phyloP scores from a whole-genome alignment of 2,113 vertebrate genomes.

The Hemibagrus wyckioides region DNA sequence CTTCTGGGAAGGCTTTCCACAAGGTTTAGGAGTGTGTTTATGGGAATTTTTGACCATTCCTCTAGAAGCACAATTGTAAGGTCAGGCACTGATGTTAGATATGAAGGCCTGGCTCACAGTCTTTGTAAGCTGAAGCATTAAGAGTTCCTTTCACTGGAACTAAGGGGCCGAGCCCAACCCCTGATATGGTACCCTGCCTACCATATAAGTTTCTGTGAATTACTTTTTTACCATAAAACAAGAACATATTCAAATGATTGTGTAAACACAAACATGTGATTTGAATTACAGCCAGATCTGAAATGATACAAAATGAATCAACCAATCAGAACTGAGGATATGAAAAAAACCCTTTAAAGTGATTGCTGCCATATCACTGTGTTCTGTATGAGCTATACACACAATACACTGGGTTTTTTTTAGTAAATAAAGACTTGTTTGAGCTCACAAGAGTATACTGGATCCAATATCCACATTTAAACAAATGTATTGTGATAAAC shows the following conservation, averaged over 20 bases:
- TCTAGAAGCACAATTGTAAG: too few species aligned
- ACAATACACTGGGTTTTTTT: too few species aligned
- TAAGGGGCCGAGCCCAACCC: too few species aligned
- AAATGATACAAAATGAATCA: neutral
- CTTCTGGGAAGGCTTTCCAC: too few species aligned
- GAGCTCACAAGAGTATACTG: neutral
- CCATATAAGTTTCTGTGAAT: neutral
- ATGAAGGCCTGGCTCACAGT: too few species aligned
- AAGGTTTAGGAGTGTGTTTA: too few species aligned
- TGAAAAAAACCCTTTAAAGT: neutral
- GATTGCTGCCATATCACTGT: neutral
- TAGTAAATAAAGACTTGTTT: neutral
- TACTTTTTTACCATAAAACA: neutral
- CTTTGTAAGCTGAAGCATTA: too few species aligned
- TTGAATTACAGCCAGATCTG: neutral
- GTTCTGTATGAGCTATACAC: neutral
- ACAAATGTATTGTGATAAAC: too few species aligned
- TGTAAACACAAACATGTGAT: neutral
- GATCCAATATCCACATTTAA: neutral
- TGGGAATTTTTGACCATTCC: too few species aligned
- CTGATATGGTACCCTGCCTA: too few species aligned
- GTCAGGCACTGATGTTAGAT: too few species aligned
- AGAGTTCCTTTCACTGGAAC: too few species aligned
- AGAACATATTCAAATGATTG: neutral
- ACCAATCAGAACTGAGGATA: neutral